A percentile compares a stretch with the other conserved stretches of the same genome.
Conservation (phyloP, 2,797 vertebrate genomes). For the Micropoecilia bifurca region DNA sequence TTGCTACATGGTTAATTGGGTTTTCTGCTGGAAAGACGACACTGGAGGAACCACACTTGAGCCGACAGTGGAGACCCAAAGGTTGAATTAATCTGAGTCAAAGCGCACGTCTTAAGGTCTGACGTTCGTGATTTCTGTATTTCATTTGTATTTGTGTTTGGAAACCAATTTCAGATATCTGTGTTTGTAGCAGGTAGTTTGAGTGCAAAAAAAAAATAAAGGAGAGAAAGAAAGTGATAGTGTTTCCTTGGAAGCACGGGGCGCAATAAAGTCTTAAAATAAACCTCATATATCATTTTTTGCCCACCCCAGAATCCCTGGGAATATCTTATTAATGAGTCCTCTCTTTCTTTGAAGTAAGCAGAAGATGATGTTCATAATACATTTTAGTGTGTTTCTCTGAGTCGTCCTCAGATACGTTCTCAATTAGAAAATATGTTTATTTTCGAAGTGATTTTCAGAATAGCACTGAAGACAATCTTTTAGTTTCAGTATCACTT, state of each 20-base stretch:
- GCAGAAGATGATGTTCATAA: constrained; percentile 14
- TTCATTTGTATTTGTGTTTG: background rate
- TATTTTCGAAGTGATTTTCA: background rate
- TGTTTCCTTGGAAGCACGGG: constrained; percentile 15
- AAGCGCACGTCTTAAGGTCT: background rate
- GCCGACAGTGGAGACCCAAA: background rate
- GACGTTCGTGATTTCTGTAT: constrained; percentile 4
- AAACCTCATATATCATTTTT: constrained; percentile 51
- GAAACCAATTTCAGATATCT: background rate
- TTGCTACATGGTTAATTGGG: constrained; percentile 10
- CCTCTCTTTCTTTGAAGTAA: constrained; percentile 34
- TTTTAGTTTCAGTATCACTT: background rate
- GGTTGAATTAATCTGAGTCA: background rate
- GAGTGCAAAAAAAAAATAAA: background rate
- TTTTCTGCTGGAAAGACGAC: constrained; percentile 16
- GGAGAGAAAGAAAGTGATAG: background rate
- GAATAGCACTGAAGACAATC: background rate
- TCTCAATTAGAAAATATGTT: background rate
- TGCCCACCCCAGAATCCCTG: constrained; percentile 36
- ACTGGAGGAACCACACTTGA: constrained; percentile 1
- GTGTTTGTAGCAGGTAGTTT: background rate
- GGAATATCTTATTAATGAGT: constrained; percentile 52
- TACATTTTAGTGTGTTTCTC: background rate
- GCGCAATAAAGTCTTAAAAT: constrained; percentile 46
- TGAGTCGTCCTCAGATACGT: background rate